Evolutionary conservation across 2,888 invertebrate species (phyloP).

Genomic region (Scaptomyza tumidula): DNA sequence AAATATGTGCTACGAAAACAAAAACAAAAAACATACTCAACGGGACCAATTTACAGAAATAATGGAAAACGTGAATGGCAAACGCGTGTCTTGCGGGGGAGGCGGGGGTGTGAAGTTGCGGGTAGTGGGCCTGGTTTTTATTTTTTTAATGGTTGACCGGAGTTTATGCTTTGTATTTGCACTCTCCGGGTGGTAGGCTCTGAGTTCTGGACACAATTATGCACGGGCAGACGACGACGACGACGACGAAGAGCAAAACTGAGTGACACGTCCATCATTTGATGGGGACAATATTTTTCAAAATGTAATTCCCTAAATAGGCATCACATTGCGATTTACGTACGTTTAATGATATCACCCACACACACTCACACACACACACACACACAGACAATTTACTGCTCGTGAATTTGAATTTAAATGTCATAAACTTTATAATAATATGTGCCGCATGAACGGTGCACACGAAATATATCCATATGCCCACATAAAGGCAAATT

Average conservation of each 20-base stretch:
- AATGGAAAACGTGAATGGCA: constrained; percentile 60
- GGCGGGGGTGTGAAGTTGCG: too few relatives aligned
- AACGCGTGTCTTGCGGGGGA: background rate
- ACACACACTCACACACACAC: background rate
- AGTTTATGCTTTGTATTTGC: constrained; percentile 38
- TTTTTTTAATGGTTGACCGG: constrained; percentile 35
- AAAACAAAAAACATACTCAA: constrained; percentile 11
- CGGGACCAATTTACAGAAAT: constrained; percentile 66
- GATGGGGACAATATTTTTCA: constrained; percentile 47
- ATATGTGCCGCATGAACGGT: constrained; percentile 17
- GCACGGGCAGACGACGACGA: constrained; percentile 36
- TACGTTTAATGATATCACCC: constrained; percentile 8
- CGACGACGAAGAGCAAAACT: constrained; percentile 17
- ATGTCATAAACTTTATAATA: constrained; percentile 40
- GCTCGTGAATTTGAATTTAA: constrained; percentile 59
- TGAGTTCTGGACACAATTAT: constrained; percentile 51
- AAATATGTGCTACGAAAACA: constrained; percentile 30
- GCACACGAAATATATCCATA: constrained; percentile 13
- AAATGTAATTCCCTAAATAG: constrained; percentile 53
- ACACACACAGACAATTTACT: constrained; percentile 24
- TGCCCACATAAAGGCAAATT: constrained; percentile 45
- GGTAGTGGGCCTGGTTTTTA: background rate
- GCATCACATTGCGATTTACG: constrained; percentile 45
- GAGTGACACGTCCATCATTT: constrained; percentile 58
- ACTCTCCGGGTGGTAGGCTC: constrained; percentile 13